Percentiles rank a stretch among this genome's conserved stretches.
Conservation (phyloP, 2,888 invertebrate species). For the Orchesellides sinensis region DNA sequence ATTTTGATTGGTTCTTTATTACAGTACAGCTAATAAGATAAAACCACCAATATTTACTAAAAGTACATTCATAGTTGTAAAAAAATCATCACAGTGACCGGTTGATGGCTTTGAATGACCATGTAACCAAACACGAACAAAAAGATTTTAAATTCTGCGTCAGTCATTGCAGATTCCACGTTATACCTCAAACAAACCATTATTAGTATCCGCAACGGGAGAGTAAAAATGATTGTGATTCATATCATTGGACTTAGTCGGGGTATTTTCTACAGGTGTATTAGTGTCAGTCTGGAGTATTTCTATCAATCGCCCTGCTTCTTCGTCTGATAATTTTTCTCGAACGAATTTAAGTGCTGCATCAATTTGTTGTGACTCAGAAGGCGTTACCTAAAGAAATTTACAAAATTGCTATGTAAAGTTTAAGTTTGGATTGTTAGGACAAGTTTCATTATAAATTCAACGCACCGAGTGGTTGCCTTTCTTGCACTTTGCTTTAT, state of each 20-base stretch:
- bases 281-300: too few relatives aligned
- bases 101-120: too few relatives aligned
- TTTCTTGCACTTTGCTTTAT: neutral
- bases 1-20: neutral
- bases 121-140: too few relatives aligned
- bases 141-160: too few relatives aligned
- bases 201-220: too few relatives aligned
- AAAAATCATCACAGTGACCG: too few relatives aligned
- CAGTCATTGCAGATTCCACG: too few relatives aligned
- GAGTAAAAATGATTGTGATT: conserved; percentile 3
- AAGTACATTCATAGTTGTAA: too few relatives aligned
- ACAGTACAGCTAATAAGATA: too few relatives aligned
- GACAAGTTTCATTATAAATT: neutral
- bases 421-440: neutral
- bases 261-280: neutral
- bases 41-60: too few relatives aligned
- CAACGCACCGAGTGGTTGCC: neutral
- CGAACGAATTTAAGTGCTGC: neutral
- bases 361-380: neutral
- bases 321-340: conserved; percentile 9
- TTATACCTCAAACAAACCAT: too few relatives aligned
- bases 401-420: neutral
- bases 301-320: conserved; percentile 2
- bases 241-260: neutral
- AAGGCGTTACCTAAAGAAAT: neutral